A percentile compares a stretch with the other conserved stretches of the same genome.
These are phyloP conservation scores for Tachyglossus aculeatus DNA, from an alignment of 2,797 vertebrate genomes.

Conservation along the genomic window DNA sequence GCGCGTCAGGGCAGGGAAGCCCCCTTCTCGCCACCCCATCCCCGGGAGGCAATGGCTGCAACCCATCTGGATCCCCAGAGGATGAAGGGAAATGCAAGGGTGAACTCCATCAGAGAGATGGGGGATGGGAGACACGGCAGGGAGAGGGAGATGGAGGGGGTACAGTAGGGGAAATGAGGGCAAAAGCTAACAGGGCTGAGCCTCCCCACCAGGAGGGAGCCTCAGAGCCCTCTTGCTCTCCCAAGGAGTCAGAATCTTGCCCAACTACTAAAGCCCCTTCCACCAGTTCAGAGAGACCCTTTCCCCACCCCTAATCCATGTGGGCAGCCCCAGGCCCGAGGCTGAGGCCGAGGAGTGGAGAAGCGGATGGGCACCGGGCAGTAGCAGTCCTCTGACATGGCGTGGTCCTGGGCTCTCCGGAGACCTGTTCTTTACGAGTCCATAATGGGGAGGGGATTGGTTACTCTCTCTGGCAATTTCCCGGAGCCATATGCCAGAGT, in stretches of 20 bases:
- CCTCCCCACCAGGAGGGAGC: not conserved
- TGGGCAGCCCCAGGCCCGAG: too few relatives aligned
- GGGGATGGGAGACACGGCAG: constrained; percentile 44
- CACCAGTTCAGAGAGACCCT: too few relatives aligned
- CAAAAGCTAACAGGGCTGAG: not conserved
- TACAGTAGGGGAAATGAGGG: not conserved
- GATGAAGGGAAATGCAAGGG: constrained; percentile 34
- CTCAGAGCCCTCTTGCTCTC: too few relatives aligned
- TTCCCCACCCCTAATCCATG: not conserved
- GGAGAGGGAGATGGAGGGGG: not conserved
- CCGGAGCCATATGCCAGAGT: not conserved
- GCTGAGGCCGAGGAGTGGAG: not conserved
- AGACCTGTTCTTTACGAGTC: too few relatives aligned
- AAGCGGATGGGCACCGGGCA: too few relatives aligned
- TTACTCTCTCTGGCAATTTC: not conserved
- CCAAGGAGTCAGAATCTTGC: too few relatives aligned
- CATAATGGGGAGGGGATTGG: not conserved
- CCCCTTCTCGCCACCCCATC: not conserved
- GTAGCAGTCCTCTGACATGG: not conserved
- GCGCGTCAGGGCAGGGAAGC: constrained; percentile 33
- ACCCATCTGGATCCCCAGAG: constrained; percentile 41
- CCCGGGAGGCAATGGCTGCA: constrained; percentile 27
- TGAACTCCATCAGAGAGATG: constrained; percentile 43
- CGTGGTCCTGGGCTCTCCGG: not conserved
- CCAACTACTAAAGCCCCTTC: too few relatives aligned